These are phyloP conservation scores for Strigamia crassipes DNA, from an alignment of 2,888 invertebrate genomes.

Conservation along the genomic window DNA sequence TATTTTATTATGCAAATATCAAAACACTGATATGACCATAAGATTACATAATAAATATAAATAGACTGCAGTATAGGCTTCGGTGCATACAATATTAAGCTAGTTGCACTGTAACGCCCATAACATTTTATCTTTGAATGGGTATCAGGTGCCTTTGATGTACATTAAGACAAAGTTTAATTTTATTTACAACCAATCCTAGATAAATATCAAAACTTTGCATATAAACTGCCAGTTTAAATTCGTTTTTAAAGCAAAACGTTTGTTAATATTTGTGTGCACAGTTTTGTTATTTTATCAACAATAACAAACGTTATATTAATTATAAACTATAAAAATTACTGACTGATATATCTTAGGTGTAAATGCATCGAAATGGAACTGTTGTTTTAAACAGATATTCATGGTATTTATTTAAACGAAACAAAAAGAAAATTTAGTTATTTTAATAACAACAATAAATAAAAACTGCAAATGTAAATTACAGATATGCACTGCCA, in stretches of 20 bases:
- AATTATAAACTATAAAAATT: not conserved
- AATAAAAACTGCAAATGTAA: constrained; percentile 3
- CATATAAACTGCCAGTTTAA: not conserved
- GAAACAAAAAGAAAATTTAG: not conserved
- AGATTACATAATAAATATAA: not conserved
- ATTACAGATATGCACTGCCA: not conserved
- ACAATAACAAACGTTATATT: not conserved
- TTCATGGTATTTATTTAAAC: not conserved
- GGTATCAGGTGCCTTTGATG: constrained; percentile 1
- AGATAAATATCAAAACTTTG: not conserved
- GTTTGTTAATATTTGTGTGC: not conserved
- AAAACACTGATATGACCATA: not conserved
- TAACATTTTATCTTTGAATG: not conserved
- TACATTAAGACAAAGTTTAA: not conserved
- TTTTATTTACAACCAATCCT: not conserved
- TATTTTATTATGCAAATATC: not conserved
- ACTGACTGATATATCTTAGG: not conserved
- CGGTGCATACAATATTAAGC: constrained; percentile 10
- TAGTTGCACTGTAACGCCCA: constrained; percentile 10
- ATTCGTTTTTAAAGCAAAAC: not conserved
- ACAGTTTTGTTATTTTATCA: not conserved
- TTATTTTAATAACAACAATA: not conserved
- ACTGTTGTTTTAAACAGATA: constrained; percentile 10
- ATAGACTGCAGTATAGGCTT: not conserved
- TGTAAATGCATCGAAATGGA: not conserved